These are phyloP conservation scores for Plecturocebus donacophilus DNA, from an alignment of 2,113 vertebrate genomes.

Conservation along the genomic window DNA sequence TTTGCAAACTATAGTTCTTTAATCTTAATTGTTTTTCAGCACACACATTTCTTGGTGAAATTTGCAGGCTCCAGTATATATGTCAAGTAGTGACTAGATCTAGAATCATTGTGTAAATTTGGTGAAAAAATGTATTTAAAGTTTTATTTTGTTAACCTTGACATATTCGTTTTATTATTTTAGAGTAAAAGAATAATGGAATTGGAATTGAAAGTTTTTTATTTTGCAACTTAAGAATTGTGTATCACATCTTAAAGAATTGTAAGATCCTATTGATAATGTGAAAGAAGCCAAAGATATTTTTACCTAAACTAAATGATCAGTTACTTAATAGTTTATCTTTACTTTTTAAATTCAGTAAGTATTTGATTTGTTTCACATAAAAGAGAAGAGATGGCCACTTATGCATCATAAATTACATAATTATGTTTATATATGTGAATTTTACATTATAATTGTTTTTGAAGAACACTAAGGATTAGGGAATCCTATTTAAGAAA, in stretches of 20 bases:
- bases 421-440: neutral
- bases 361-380: slow-evolving; percentile 27
- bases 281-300: neutral
- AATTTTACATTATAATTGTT: slow-evolving; percentile 17
- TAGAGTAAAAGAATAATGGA: slow-evolving; percentile 8
- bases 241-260: neutral
- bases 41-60: neutral
- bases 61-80: neutral
- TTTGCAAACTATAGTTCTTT: neutral
- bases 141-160: slow-evolving; percentile 16
- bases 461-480: neutral
- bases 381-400: neutral
- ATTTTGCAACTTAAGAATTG: neutral
- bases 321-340: neutral
- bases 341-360: slow-evolving; percentile 37
- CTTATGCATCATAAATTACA: neutral
- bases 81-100: neutral
- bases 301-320: neutral
- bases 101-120: neutral
- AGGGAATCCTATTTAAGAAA: neutral
- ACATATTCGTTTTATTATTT: slow-evolving; percentile 7
- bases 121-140: neutral
- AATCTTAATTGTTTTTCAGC: neutral
- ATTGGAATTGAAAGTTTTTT: neutral
- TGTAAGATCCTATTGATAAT: neutral